Base-by-base conservation (phyloP, 23 tunicate species). In the Trididemnum miniatum region DNA sequence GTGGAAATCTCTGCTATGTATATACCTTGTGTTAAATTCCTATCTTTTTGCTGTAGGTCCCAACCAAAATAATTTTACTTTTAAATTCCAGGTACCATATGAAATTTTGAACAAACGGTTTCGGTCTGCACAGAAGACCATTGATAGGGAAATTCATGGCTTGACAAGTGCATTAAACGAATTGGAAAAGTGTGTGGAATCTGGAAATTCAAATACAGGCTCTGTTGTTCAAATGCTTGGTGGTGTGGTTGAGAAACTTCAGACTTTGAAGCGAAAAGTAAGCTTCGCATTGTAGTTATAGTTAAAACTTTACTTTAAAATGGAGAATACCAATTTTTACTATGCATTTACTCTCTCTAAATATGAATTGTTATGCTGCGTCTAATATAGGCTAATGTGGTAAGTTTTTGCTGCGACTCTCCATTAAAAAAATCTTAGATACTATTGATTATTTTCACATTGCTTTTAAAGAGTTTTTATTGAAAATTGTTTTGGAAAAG, bases 41-140 rank as follows among this genome's bases (percentile, higher is more conserved):
- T n/a, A n/a, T n/a, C n/a, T n/a, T n/a, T n/a, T n/a, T n/a, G n/a
- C n/a, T n/a, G n/a, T n/a, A n/a, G n/a, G n/a, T n/a, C n/a, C n/a
- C n/a, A n/a, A n/a, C n/a, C n/a, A n/a, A n/a, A n/a, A n/a, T n/a
- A n/a, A n/a, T n/a, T n/a, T n/a, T n/a, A n/a, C n/a, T n/a, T n/a
- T n/a, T n/a, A n/a, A n/a, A 2, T 63, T 75, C 7, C 22, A 84
- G 98, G 98, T 93, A 40, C 98, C 98, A 1, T 93, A 93, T 80
- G 98, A 93, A 74, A 73, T 93, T 20, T 52, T 93, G 31, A 93
- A 93, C 66, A 93, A 93, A 77, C 80, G 93, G 1, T 93, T 93
- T 76, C 86, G 98, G n/a, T 80, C 87, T 51, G 98, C 98, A 32
- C 98, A 93, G 57, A 93, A 88, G 65, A 93, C 89, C 1, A 83